Conservation (phyloP, 2,888 invertebrate genomes). For the Suillia variegata region DNA sequence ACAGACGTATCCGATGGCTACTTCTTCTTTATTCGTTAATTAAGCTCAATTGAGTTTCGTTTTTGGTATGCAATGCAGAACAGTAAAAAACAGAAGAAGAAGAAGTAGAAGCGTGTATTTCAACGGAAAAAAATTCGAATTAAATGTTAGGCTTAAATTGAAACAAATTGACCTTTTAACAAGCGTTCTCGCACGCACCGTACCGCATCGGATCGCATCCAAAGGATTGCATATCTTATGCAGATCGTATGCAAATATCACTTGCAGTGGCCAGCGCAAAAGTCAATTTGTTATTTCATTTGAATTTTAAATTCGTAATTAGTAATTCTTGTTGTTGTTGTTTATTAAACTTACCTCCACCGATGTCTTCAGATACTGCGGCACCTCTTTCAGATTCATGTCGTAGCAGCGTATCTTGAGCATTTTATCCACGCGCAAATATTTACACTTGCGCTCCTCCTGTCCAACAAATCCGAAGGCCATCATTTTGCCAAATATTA, state of each 20-base stretch:
- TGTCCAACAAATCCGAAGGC: constrained; percentile 47
- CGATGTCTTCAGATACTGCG: constrained; percentile 53
- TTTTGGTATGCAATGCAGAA: constrained; percentile 2
- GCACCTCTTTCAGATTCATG: constrained; percentile 59
- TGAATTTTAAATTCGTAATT: too few species aligned
- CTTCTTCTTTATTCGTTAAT: constrained; percentile 36
- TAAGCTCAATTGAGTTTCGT: constrained; percentile 45
- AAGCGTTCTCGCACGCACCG: background rate
- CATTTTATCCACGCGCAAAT: constrained; percentile 50
- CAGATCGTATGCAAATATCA: too few species aligned
- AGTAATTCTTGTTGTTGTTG: too few species aligned
- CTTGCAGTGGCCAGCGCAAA: too few species aligned
- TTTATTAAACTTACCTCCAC: constrained; percentile 52
- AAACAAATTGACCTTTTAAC: constrained; percentile 37
- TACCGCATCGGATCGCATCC: background rate
- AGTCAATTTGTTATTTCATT: too few species aligned
- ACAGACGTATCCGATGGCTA: background rate
- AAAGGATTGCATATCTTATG: background rate
- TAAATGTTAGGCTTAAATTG: constrained; percentile 39
- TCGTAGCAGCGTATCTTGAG: constrained; percentile 53
- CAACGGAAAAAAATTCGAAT: constrained; percentile 11
- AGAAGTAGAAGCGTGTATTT: background rate
- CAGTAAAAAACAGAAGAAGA: background rate
- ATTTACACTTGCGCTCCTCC: constrained; percentile 53
- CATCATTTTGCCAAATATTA: constrained; percentile 43